These are phyloP conservation scores for Muntiacus reevesi DNA, from an alignment of 2,113 vertebrate genomes.

Conservation along the genomic window DNA sequence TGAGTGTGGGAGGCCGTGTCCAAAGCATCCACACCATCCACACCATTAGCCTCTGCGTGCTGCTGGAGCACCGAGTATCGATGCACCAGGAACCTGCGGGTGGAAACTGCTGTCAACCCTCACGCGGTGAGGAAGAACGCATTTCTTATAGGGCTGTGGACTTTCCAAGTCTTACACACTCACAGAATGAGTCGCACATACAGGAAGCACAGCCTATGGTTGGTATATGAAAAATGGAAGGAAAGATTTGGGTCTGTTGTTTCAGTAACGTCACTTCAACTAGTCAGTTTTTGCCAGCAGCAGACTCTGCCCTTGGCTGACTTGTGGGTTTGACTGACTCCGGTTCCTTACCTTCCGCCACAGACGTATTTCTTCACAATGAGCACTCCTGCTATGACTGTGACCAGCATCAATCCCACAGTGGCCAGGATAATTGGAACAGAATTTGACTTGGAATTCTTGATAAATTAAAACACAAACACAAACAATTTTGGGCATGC, in stretches of 20 bases:
- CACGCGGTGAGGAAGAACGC: fast-evolving
- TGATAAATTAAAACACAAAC: constrained; percentile 62
- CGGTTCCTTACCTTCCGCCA: constrained; percentile 89
- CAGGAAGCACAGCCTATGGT: background rate
- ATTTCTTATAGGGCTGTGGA: fast-evolving
- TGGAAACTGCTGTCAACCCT: fast-evolving
- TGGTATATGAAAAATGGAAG: background rate
- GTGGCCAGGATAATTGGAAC: constrained; percentile 86
- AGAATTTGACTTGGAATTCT: constrained; percentile 78
- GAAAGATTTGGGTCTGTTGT: background rate
- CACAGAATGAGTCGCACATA: background rate
- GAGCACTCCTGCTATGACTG: constrained; percentile 81
- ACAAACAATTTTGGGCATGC: background rate
- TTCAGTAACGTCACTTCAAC: background rate
- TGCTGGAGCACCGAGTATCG: constrained; percentile 92
- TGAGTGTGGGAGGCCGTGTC: constrained; percentile 75
- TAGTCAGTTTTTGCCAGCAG: background rate
- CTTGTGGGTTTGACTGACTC: background rate
- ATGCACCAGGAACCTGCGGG: constrained; percentile 92
- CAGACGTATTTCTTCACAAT: constrained; percentile 95
- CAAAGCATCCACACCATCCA: constrained; percentile 86
- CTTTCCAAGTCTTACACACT: background rate
- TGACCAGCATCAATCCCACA: constrained; percentile 84
- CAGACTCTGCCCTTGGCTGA: background rate
- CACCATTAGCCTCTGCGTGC: constrained; percentile 87